These are phyloP conservation scores for Podarcis cretensis DNA, from an alignment of 2,113 vertebrate genomes.

Conservation along the genomic window DNA sequence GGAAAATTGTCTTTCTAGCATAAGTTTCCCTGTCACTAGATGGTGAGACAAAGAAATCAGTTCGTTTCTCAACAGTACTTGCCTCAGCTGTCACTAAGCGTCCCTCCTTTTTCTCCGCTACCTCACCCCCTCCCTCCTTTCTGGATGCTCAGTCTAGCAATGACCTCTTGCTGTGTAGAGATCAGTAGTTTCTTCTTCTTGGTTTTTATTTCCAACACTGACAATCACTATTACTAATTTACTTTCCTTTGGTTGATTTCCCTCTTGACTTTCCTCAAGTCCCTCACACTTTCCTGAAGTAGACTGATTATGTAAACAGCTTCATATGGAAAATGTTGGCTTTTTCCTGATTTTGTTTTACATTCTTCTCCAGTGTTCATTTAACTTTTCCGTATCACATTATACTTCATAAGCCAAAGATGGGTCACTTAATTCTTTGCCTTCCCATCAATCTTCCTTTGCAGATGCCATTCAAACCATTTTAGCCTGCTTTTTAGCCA, in stretches of 20 bases:
- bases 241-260: not conserved
- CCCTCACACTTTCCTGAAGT: not conserved
- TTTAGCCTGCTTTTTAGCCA: not conserved
- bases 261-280: not conserved
- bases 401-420: not conserved
- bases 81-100: conserved; percentile 48
- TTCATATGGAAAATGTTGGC: not conserved
- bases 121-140: not conserved
- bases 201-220: conserved; percentile 7
- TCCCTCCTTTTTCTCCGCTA: not conserved
- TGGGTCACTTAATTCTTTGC: not conserved
- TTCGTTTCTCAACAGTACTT: conserved; percentile 43
- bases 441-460: not conserved
- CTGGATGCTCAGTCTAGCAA: conserved; percentile 15
- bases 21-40: conserved; percentile 27
- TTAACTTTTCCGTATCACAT: not conserved
- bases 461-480: not conserved
- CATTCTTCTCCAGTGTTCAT: not conserved
- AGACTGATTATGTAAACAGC: conserved; percentile 1
- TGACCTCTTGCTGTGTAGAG: conserved; percentile 21
- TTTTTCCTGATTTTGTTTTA: not conserved
- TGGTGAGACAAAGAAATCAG: conserved; percentile 55
- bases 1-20: conserved; percentile 11
- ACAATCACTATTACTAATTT: not conserved
- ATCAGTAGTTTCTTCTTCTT: not conserved